A percentile compares a stretch with the other conserved stretches of the same genome.
These are phyloP conservation scores for Dendrocincla fuliginosa DNA, from an alignment of 2,797 vertebrate genomes.

Conservation along the genomic window DNA sequence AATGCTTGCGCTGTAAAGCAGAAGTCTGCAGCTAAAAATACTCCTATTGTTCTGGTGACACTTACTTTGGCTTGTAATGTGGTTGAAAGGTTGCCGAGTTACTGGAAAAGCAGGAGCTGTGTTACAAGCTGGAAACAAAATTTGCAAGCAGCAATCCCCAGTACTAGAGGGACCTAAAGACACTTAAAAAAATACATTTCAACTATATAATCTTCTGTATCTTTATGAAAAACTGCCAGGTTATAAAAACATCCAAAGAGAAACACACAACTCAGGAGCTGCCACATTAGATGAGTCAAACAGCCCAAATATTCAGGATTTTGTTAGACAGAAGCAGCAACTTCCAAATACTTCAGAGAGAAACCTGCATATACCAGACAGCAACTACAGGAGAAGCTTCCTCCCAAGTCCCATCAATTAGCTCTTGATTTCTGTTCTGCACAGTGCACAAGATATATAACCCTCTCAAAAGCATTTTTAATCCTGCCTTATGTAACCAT, in stretches of 20 bases:
- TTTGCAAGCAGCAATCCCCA: not conserved
- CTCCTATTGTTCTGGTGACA: constrained; percentile 35
- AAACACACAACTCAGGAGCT: not conserved
- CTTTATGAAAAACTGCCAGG: not conserved
- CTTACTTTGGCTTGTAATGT: not conserved
- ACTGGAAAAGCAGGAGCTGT: constrained; percentile 17
- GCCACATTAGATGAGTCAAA: not conserved
- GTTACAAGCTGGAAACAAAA: not conserved
- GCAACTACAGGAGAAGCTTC: not conserved
- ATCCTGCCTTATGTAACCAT: constrained; percentile 35
- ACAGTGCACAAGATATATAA: not conserved
- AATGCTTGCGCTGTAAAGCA: not conserved
- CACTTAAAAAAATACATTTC: not conserved
- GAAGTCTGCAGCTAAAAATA: constrained; percentile 20
- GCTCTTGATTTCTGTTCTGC: not conserved
- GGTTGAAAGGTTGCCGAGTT: constrained; percentile 8
- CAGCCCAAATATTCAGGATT: not conserved
- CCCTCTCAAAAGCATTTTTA: constrained; percentile 25
- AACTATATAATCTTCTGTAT: not conserved
- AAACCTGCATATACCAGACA: not conserved
- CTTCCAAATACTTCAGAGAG: not conserved
- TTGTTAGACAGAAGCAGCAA: not conserved
- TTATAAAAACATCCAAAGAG: not conserved
- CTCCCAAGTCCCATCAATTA: not conserved
- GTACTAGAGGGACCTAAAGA: not conserved